A percentile compares a stretch with the other conserved stretches of the same genome.
Conservation (phyloP, 2,888 invertebrate species). For the Melanostoma scalare region DNA sequence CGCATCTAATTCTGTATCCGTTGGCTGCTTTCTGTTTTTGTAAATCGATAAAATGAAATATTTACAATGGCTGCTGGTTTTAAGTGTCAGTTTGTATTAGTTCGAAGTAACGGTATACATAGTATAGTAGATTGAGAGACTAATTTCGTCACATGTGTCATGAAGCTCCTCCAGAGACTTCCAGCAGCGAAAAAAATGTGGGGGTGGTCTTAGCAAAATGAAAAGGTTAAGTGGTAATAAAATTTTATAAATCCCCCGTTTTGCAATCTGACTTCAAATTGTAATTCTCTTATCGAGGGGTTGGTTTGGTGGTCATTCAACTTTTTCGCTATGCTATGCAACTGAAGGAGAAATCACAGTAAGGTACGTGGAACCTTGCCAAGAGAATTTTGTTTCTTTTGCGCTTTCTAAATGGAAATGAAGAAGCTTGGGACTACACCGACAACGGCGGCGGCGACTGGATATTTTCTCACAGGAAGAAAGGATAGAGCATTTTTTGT, state of each 20-base stretch:
- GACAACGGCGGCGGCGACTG: neutral
- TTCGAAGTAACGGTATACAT: slow-evolving; percentile 3
- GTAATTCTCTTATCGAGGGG: neutral
- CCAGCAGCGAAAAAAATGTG: neutral
- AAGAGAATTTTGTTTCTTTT: slow-evolving; percentile 27
- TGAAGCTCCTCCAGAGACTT: no score
- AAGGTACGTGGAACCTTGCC: slow-evolving; percentile 45
- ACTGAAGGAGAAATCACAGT: neutral
- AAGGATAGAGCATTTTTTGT: slow-evolving; percentile 29
- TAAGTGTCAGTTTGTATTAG: slow-evolving; percentile 49
- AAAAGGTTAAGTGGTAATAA: slow-evolving; percentile 59
- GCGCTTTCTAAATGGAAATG: slow-evolving; percentile 10
- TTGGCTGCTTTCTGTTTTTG: neutral
- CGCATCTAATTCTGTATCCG: slow-evolving; percentile 15
- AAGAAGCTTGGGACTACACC: slow-evolving; percentile 24
- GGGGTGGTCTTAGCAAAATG: slow-evolving; percentile 12
- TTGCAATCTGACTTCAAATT: slow-evolving; percentile 30
- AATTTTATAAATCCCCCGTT: slow-evolving; percentile 30
- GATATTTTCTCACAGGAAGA: slow-evolving; percentile 11
- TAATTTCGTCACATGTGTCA: slow-evolving; percentile 31
- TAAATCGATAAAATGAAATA: slow-evolving; percentile 52
- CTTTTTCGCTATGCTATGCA: slow-evolving; percentile 40
- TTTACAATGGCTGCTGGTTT: slow-evolving; percentile 43
- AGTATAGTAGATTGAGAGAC: neutral
- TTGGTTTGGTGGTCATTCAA: slow-evolving; percentile 56